Evolutionary conservation across 2,797 vertebrate genomes (phyloP), one percentile per base, ranked within the genome.

Genomic region (Odontamblyopus rebecca): DNA sequence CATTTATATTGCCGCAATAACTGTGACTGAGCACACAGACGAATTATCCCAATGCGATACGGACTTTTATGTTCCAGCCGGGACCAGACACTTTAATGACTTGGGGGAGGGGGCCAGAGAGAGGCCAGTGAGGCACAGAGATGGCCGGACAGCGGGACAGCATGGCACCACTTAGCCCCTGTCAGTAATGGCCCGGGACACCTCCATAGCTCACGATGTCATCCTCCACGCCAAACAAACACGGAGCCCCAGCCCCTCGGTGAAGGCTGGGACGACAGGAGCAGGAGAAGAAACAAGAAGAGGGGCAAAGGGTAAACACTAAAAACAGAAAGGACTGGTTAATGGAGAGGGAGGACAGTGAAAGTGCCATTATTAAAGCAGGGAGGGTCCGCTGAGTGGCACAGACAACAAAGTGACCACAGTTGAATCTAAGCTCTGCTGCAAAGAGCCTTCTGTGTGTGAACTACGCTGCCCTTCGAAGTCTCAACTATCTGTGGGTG

Each of bases 51-150:
- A 85, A 68, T 56, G 86, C 85, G 83, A 89, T 88, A 77, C 81
- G 72, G 77, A 76, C 76, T 88, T 88, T 88, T 76, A 84, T 89
- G 90, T 91, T 71, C 68, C 83, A 88, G 88, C 86, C 70, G 82
- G 85, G 87, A 85, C 78, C 75, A 82, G 66, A 62, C 74, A 74
- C 81, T 88, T 90, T 93, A 93, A 92, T 88, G 90, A 89, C 84
- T 89, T 89, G 86, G 90, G 23, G 23, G 87, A 70, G 84, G 82
- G 68, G 85, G 89, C 86, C 90, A 91, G 80, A 71, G 87, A 70
- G 84, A 82, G 85, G 89, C 86, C 90, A 91, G 80, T 73, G 61
- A 68, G 89, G 77, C 78, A 30, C 77, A 77, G 62, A 87, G 79
- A 76, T 69, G 77, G 81, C 82, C 84, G 80, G 79, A 85, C 84